Evolutionary conservation across 2,113 vertebrate genomes (phyloP).

Genomic region (Vulpes lagopus): DNA sequence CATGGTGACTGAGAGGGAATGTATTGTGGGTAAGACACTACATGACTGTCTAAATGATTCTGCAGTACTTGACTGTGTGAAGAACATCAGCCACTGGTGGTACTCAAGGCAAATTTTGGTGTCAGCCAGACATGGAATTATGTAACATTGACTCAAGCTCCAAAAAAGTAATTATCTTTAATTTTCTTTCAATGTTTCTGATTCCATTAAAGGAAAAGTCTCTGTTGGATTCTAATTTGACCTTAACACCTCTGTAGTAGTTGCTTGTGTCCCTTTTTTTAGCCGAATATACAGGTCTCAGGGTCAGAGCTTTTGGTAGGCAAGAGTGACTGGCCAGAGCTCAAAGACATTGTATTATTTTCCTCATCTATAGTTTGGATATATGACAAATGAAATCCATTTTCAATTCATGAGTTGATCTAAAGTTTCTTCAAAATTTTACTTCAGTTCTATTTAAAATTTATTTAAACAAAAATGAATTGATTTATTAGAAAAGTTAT

Average conservation of each 20-base stretch:
- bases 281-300: neutral
- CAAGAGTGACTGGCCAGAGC: neutral
- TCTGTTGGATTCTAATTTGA: neutral
- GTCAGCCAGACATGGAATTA: neutral
- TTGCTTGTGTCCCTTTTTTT: neutral
- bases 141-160: neutral
- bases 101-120: neutral
- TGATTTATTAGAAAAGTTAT: conserved; percentile 11
- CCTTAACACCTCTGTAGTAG: neutral
- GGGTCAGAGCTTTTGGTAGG: neutral
- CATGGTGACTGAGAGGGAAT: neutral
- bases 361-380: neutral
- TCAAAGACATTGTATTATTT: neutral
- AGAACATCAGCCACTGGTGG: neutral
- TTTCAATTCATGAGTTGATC: neutral
- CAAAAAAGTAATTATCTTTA: neutral
- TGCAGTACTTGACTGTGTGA: neutral
- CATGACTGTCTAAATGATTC: neutral
- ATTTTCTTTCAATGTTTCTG: conserved; percentile 12
- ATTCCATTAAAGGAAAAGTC: neutral
- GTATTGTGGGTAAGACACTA: neutral
- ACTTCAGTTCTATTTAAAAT: conserved; percentile 6
- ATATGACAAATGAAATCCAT: neutral
- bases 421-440: neutral
- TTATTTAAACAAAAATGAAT: neutral